Conservation (phyloP, 2,797 vertebrate genomes). For the Alectoris magna region DNA sequence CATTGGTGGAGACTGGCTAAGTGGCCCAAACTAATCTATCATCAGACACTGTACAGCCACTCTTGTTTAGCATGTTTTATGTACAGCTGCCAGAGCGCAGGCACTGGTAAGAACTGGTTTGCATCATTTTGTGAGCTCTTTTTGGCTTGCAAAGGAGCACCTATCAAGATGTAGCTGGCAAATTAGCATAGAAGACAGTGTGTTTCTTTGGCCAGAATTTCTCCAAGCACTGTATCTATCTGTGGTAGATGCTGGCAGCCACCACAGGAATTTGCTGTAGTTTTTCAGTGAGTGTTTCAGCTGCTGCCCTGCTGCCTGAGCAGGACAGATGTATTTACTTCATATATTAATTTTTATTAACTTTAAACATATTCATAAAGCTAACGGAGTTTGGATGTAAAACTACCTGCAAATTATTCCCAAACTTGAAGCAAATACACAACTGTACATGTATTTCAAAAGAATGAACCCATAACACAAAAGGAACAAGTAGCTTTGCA, state of each 20-base stretch:
- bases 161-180: background rate
- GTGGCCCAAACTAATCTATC: background rate
- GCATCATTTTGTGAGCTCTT: background rate
- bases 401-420: background rate
- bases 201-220: background rate
- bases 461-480: background rate
- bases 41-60: background rate
- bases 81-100: background rate
- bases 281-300: background rate
- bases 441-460: background rate
- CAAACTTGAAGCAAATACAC: background rate
- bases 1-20: background rate
- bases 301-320: background rate
- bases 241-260: background rate
- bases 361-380: background rate
- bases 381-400: background rate
- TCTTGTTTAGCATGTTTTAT: background rate
- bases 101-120: background rate
- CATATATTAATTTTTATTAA: slow-evolving; percentile 46
- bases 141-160: background rate
- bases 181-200: background rate
- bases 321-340: background rate
- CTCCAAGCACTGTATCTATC: background rate
- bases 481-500: background rate
- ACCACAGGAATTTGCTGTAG: background rate